These are phyloP conservation scores for Mycetomoellerius zeteki DNA, from an alignment of 1,140 invertebrate genomes.

Conservation along the genomic window DNA sequence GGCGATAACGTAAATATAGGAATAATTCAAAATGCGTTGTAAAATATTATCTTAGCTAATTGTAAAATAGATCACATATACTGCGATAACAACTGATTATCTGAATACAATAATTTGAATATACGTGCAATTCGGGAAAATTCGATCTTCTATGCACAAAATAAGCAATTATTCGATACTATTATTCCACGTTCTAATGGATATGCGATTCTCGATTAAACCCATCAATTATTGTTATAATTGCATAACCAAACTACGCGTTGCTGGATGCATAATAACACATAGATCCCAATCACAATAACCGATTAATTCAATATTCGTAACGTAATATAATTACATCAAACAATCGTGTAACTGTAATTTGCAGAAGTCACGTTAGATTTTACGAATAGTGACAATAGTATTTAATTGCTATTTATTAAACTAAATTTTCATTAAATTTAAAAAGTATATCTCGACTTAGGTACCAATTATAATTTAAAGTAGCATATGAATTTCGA, in stretches of 20 bases:
- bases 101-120: neutral
- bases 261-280: conserved; percentile 34
- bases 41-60: neutral
- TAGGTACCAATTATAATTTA: conserved; percentile 50
- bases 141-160: neutral
- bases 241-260: conserved; percentile 37
- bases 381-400: neutral
- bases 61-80: neutral
- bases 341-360: conserved; percentile 28
- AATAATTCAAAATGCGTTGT: neutral
- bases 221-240: conserved; percentile 52
- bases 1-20: neutral
- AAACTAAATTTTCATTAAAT: conserved; percentile 59
- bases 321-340: conserved; percentile 16
- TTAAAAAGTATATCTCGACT: conserved; percentile 5
- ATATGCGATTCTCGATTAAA: conserved; percentile 42
- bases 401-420: neutral
- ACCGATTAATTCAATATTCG: conserved; percentile 25
- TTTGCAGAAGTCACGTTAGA: neutral
- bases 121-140: neutral
- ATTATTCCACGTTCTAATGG: conserved; percentile 20
- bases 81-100: neutral
- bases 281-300: conserved; percentile 28
- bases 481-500: neutral
- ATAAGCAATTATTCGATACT: conserved; percentile 28